Evolutionary conservation across 2,888 invertebrate genomes (phyloP), one percentile per base, ranked within the genome.

Genomic region (Phyllotreta striolata): DNA sequence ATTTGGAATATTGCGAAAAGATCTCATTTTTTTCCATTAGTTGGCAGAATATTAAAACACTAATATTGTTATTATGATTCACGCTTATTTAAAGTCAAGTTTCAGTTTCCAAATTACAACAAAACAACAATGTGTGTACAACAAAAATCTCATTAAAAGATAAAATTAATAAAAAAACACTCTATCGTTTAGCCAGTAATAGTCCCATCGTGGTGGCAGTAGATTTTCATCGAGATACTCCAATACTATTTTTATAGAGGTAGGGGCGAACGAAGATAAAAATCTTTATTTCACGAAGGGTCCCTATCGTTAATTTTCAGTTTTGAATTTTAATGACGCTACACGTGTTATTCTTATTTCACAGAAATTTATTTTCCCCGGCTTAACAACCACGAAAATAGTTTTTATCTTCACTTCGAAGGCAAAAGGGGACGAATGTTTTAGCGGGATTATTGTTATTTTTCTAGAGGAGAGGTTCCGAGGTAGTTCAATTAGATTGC

Each of bases 11-110:
- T 60, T 60, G 43, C 40, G 60, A 73, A 71, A 63, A 60, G 67
- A 67, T 51, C 47, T 47, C 72, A 72, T 68, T 68, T 68, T 24
- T 62, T 68, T 67, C 70, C 70, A 69, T 60, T 69, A 62, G 67
- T 72, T 66, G 66, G 64, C 66, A 67, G 44, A 60, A 57, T 47
- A 7, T 47, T 47, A 47, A 47, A 8, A 47, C 14, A 47, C 47
- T 47, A 24, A 34, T 47, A 47, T 47, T 14, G 34, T 14, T 47
- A 24, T 47, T 47, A 47, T 47, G 47, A 47, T 14, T 47, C 47
- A 47, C 14, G 24, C 24, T 24, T 24, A 24, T 24, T 24, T 24
- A 24, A 24, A 24, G 24, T 24, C 24, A 24, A 41, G 10, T 41
- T 41, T 41, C 41, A 41, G 10, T 41, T 41, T 41, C 41, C 24